Percentiles rank a stretch among this genome's conserved stretches.
Conservation (phyloP, 1,140 invertebrate genomes). For the Bombus pascuorum region DNA sequence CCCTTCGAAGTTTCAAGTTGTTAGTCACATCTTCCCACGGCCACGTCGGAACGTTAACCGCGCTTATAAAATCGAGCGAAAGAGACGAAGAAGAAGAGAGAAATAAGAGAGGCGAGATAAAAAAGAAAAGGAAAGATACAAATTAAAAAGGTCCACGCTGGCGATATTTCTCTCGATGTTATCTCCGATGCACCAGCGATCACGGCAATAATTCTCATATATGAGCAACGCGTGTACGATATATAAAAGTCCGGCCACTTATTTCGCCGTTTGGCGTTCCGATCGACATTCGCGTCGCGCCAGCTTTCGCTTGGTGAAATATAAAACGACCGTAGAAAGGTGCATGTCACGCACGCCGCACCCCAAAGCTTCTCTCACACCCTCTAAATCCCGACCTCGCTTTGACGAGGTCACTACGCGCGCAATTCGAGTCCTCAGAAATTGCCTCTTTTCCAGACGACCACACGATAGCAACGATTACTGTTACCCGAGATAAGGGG, state of each 20-base stretch:
- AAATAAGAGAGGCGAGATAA: too few species aligned
- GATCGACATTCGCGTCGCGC: not conserved
- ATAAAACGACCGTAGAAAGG: not conserved
- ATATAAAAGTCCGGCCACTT: not conserved
- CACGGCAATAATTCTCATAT: too few species aligned
- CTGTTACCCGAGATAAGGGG: not conserved
- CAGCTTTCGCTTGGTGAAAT: not conserved
- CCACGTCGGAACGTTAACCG: too few species aligned
- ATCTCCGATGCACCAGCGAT: not conserved
- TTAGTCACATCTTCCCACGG: too few species aligned
- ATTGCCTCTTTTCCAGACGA: not conserved
- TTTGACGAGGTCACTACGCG: not conserved
- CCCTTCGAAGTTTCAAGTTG: too few species aligned
- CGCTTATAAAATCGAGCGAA: too few species aligned
- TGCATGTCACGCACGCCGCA: not conserved
- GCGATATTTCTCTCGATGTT: not conserved
- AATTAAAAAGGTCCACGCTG: not conserved
- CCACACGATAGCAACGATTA: not conserved
- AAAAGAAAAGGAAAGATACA: not conserved
- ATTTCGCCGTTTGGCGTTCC: not conserved
- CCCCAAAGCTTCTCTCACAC: not conserved
- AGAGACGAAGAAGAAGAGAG: not conserved
- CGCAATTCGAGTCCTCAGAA: not conserved
- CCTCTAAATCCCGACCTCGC: conserved; percentile 17
- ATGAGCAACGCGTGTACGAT: too few species aligned